Evolutionary conservation across 2,888 invertebrate genomes (phyloP), one percentile per base, ranked within the genome.

Genomic region (Spilosoma lubricipeda): DNA sequence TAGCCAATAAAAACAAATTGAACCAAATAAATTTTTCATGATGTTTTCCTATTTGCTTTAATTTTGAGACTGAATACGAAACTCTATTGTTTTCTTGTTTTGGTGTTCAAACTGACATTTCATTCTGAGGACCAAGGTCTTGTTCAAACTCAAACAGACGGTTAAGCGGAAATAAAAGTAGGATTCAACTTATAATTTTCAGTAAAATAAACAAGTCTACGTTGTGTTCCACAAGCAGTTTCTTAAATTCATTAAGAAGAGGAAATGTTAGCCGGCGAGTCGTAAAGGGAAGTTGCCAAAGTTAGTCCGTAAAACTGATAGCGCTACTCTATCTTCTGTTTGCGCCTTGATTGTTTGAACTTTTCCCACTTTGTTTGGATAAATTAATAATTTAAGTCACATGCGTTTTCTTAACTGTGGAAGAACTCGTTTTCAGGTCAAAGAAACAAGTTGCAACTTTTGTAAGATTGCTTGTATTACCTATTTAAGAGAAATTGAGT

Each of bases 1-100:
- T 94, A 94, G 93, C 93, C 92, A 93, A 95, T 95, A 95, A 94
- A 95, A 93, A 90, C 92, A 94, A 94, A 95, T 95, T 94, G 94
- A 91, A 92, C 89, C 90, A 92, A 94, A 94, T 95, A 95, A 94
- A 94, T 94, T 92, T 90, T 81, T 90, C 91, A 92, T 93, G 92
- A 92, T 88, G 88, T 92, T 92, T 93, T 93, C 92, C 90, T 90
- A 89, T 92, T 92, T 88, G 80, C 86, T 82, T 86, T 87, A 85
- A 87, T 82, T 86, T 87, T 81, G 78, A 84, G 81, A 84, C 79
- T 75, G 83, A 67, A 76, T 78, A 80, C 82, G 84, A 85, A 82
- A 80, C 80, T 79, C 77, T 81, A 74, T 80, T 84, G 80, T 80
- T 70, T 80, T 79, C 75, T 76, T 27, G 70, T 72, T 73, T 74